Percentiles rank a stretch among this genome's conserved stretches.
phyloP scores from a whole-genome alignment of 2,797 vertebrate species.

The Leptodactylus fallax region DNA sequence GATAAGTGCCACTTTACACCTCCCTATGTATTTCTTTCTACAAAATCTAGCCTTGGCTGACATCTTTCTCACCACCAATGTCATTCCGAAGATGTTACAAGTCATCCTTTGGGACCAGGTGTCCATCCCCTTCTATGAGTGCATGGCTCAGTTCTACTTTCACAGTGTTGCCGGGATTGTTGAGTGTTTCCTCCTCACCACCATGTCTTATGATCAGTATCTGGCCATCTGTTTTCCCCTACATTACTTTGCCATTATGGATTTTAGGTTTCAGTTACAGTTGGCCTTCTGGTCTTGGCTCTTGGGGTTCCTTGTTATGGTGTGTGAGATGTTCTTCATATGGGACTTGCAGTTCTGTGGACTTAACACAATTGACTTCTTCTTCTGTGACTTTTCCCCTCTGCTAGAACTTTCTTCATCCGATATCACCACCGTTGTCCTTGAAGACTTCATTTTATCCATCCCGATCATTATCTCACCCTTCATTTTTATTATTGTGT shows the following conservation, averaged over 20 bases:
- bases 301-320: background rate
- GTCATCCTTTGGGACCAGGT: slow-evolving; percentile 13
- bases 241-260: slow-evolving; percentile 30
- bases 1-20: background rate
- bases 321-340: background rate
- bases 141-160: slow-evolving; percentile 51
- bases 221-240: slow-evolving; percentile 19
- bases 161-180: slow-evolving; percentile 38
- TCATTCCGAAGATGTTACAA: slow-evolving; percentile 46
- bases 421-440: background rate
- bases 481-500: background rate
- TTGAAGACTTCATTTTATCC: slow-evolving; percentile 11
- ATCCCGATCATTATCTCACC: background rate
- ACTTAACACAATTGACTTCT: background rate
- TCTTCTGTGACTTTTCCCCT: slow-evolving; percentile 17
- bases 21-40: slow-evolving; percentile 41
- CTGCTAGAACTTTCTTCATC: slow-evolving; percentile 7
- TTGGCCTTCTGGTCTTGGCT: slow-evolving; percentile 25
- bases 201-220: slow-evolving; percentile 46
- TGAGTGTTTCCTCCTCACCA: slow-evolving; percentile 56
- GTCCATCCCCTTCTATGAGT: slow-evolving; percentile 46
- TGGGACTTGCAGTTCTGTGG: background rate
- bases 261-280: background rate
- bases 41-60: slow-evolving; percentile 44
- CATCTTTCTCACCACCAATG: slow-evolving; percentile 56